Base-by-base conservation (phyloP, 2,888 invertebrate species). In the Sthenelais limicola region DNA sequence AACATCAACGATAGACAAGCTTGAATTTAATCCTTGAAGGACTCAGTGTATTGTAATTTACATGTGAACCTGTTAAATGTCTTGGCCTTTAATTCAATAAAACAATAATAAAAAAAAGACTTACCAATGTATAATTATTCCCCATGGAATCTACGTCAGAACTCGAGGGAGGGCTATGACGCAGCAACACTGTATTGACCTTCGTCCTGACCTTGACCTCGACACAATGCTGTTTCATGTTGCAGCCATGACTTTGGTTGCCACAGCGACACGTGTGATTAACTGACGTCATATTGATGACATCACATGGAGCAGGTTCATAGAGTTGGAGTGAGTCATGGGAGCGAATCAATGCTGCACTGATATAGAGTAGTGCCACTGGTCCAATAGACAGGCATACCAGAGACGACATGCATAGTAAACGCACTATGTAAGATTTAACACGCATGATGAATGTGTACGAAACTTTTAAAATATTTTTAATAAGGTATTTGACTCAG, bases 371-470 rank as follows among this genome's bases (percentile, higher is more conserved):
- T 2, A 62, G 38, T 24, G 62, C 62, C 3, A 62, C 62, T 1
- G 62, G 62, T 7, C 62, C 38, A 43, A 62, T 24, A 4, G 62
- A 62, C n/a, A 62, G 35, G 24, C 62, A 62, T n/a, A 62, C 24
- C 18, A 62, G 35, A 1, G 62, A 18, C 7, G 35, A 26, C 62
- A 62, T 15, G 24, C 62, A 62, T 18, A 62, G 15, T 12, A 62
- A 4, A 24, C 43, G 35, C 21, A 62, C 62, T 1, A 21, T n/a
- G 38, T 43, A 62, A 4, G 62, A 62, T 43, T 38, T 62, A 12
- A 35, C 24, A 62, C 62, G 35, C 62, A 62, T 62, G 5, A 9
- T 62, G 38, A n/a, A n/a, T n/a, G n/a, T n/a, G n/a, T n/a, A n/a
- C n/a, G n/a, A n/a, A n/a, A n/a, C n/a, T n/a, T n/a, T n/a, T n/a